These are phyloP conservation scores for Sebastes matsubarae DNA, from an alignment of 2,797 vertebrate genomes.

Conservation along the genomic window DNA sequence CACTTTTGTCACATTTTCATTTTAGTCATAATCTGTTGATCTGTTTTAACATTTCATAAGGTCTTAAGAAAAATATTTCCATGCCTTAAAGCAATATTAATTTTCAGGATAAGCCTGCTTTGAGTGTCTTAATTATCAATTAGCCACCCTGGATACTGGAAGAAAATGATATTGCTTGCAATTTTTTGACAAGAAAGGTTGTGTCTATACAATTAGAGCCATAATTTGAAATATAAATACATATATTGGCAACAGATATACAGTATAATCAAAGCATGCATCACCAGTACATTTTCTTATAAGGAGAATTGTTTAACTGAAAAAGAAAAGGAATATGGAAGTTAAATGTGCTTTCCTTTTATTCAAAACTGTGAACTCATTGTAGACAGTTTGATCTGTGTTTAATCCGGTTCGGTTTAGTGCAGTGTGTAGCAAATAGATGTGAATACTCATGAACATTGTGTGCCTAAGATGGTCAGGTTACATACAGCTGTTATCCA, in stretches of 20 bases:
- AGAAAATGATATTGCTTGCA: neutral
- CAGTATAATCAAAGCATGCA: conserved; percentile 36
- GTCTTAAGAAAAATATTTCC: conserved; percentile 6
- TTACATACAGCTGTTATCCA: conserved; percentile 52
- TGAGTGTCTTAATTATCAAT: neutral
- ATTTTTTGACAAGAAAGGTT: neutral
- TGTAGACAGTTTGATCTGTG: conserved; percentile 21
- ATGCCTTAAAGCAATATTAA: conserved; percentile 10
- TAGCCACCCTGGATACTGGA: neutral
- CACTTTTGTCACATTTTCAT: neutral
- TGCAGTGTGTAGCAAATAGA: conserved; percentile 40
- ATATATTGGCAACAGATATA: neutral
- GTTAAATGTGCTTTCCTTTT: conserved; percentile 7
- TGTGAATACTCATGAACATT: conserved; percentile 40
- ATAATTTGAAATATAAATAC: conserved; percentile 13
- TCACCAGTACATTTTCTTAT: conserved; percentile 6
- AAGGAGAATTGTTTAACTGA: neutral
- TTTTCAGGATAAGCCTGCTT: neutral
- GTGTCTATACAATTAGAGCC: neutral
- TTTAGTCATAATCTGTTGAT: neutral
- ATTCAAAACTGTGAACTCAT: conserved; percentile 43
- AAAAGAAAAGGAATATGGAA: neutral
- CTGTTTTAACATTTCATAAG: neutral
- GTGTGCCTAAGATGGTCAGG: conserved; percentile 53
- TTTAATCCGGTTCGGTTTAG: conserved; percentile 19